Evolutionary conservation across 2,888 invertebrate species (phyloP).

Genomic region (Eupithecia vulgata): DNA sequence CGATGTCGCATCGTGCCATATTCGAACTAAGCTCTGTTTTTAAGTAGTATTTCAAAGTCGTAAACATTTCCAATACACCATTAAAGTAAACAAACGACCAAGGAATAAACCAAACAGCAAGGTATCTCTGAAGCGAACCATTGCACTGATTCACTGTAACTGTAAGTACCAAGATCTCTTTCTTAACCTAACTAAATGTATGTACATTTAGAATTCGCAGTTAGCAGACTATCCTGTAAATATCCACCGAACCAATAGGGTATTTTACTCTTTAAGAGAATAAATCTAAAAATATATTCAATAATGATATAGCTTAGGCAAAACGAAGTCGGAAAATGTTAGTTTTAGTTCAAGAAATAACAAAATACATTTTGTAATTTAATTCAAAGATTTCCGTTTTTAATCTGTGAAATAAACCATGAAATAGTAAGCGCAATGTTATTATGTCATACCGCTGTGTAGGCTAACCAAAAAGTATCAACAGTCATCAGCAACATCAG

Average conservation of each 20-base stretch:
- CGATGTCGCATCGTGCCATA: background rate
- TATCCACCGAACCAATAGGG: conserved; percentile 43
- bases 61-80: conserved; percentile 5
- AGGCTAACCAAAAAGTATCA: too few relatives aligned
- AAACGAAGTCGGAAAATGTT: too few relatives aligned
- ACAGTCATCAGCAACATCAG: too few relatives aligned
- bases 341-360: too few relatives aligned
- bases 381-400: too few relatives aligned
- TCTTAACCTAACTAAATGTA: conserved; percentile 34
- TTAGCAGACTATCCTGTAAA: conserved; percentile 37
- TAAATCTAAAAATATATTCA: too few relatives aligned
- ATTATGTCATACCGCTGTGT: too few relatives aligned
- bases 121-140: background rate
- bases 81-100: conserved; percentile 10
- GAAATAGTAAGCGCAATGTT: too few relatives aligned
- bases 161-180: conserved; percentile 22
- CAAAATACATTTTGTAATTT: too few relatives aligned
- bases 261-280: too few relatives aligned
- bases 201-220: conserved; percentile 29
- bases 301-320: too few relatives aligned
- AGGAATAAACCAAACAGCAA: background rate
- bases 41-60: background rate
- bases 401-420: too few relatives aligned
- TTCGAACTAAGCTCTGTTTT: background rate
- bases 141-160: conserved; percentile 17